Evolutionary conservation across 2,888 invertebrate species (phyloP), one percentile per base, ranked within the genome.

Genomic region (Osmoderma eremita): DNA sequence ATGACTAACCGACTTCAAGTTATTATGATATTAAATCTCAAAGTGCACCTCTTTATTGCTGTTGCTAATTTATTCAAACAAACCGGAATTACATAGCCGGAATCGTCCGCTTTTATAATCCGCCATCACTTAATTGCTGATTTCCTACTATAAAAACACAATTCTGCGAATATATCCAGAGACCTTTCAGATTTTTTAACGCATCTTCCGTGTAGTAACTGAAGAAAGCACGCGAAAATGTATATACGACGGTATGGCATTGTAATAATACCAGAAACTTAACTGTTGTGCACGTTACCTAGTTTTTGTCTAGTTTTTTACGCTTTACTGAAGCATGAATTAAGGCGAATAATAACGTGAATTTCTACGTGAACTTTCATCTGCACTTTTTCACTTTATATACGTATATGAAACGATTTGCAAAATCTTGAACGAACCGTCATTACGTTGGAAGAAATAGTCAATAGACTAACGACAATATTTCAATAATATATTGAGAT

Each of bases 251-350:
- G 30, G 30, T 30, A 30, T 30, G 10, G 10, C 30, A 10, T 6
- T 30, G 30, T 30, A 30, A 30, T 30, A 50, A 24, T 24, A 22
- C 22, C 30, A 48, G 12, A 45, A 42, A 36, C 30, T 15, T n/a
- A 53, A 13, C 17, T 30, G 12, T 13, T 15, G 36, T 22, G 36
- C 36, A 13, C 12, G 50, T 50, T 50, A 20, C 22, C 13, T 6
- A 50, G 22, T 22, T 50, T 50, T 50, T 50, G 20, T 22, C 50
- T 50, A 24, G 17, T 50, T 50, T 22, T 48, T 50, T 12, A 53
- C 53, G 53, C 36, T 58, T 42, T 20, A 58, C 13, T 58, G 56
- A 58, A 42, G 38, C 56, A 15, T 42, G 56, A 58, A 54, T 54
- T 10, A 5, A 30, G 18, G 48, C 12, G 13, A 51, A 30, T 24